phyloP scores from a whole-genome alignment of 2,797 vertebrate genomes.

The Falco columbarius region DNA sequence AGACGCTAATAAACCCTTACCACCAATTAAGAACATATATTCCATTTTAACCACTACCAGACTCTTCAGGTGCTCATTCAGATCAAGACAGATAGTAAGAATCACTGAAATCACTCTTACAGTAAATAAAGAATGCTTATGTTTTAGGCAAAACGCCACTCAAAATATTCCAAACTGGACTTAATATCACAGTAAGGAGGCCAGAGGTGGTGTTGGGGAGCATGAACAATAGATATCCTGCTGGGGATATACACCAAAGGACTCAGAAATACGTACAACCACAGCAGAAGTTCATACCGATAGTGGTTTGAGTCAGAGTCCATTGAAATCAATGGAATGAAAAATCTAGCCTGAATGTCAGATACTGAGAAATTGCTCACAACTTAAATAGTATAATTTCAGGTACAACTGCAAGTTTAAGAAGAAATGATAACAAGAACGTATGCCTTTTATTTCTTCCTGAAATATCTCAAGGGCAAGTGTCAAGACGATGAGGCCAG shows the following conservation, averaged over 20 bases:
- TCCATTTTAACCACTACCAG: not conserved
- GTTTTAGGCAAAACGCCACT: not conserved
- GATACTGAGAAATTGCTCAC: not conserved
- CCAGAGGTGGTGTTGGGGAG: fast-evolving
- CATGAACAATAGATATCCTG: not conserved
- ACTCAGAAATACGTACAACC: not conserved
- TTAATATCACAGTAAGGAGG: not conserved
- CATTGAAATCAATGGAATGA: not conserved
- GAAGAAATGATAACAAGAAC: not conserved
- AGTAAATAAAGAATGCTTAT: not conserved
- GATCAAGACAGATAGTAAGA: not conserved
- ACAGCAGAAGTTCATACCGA: not conserved
- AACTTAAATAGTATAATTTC: not conserved
- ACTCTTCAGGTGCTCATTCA: not conserved
- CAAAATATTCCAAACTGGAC: not conserved
- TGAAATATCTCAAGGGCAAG: too few relatives aligned
- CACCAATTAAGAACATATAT: not conserved
- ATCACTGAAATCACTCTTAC: not conserved
- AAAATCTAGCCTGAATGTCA: not conserved
- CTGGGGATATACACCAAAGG: not conserved
- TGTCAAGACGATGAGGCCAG: too few relatives aligned
- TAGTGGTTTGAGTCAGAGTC: not conserved
- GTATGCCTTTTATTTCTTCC: not conserved
- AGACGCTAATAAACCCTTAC: not conserved
- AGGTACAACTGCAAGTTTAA: not conserved